phyloP scores from a whole-genome alignment of 2,888 invertebrate species.

The Lasioglossum malachurum region DNA sequence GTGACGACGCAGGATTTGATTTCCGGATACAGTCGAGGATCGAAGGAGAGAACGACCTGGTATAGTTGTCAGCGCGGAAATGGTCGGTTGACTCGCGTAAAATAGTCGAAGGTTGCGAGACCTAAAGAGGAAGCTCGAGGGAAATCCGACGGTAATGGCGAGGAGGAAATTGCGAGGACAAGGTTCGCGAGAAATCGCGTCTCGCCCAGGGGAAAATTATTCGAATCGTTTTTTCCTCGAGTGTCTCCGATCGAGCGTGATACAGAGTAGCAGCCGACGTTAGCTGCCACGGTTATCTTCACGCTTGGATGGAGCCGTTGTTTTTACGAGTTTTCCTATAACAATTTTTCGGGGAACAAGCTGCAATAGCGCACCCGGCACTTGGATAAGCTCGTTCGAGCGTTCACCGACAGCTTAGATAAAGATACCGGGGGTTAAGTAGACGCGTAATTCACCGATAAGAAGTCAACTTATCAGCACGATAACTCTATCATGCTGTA shows the following conservation, averaged over 20 bases:
- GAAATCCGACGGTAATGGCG: conserved; percentile 28
- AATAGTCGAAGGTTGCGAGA: conserved; percentile 6
- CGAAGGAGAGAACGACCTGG: not conserved
- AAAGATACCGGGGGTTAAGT: not conserved
- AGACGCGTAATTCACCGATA: not conserved
- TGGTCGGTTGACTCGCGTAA: conserved; percentile 1
- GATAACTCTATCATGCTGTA: not conserved
- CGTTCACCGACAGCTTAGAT: not conserved
- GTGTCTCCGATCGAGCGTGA: not conserved
- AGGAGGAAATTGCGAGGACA: conserved; percentile 7
- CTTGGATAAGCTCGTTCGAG: not conserved
- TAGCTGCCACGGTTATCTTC: conserved; percentile 1
- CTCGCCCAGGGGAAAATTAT: conserved; percentile 1
- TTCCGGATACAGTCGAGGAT: not conserved
- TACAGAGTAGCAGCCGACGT: not conserved
- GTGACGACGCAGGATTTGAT: not conserved
- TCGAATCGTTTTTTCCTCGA: not conserved
- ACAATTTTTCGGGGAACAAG: not conserved
- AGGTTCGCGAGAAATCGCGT: conserved; percentile 15
- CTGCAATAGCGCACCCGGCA: not conserved
- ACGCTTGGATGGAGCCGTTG: not conserved
- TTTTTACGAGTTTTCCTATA: not conserved
- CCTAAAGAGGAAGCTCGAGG: conserved; percentile 8
- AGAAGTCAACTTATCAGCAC: not conserved
- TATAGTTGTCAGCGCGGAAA: not conserved